These are phyloP conservation scores for Diachasma alloeum DNA, from an alignment of 1,140 invertebrate species.

Conservation along the genomic window DNA sequence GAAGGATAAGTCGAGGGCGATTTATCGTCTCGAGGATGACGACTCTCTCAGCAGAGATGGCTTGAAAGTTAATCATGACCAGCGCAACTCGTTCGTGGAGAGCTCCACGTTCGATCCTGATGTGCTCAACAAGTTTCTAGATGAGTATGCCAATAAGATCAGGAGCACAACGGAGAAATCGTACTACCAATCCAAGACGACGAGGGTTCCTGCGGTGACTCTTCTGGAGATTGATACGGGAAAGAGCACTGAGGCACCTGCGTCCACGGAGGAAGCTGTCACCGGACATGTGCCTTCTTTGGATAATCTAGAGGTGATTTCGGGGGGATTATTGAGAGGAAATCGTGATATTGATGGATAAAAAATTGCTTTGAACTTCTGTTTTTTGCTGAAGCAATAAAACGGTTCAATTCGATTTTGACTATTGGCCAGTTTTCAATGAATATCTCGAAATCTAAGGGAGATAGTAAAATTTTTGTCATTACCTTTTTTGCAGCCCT, in stretches of 20 bases:
- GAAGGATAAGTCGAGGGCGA: conserved; percentile 25
- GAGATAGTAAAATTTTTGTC: no score
- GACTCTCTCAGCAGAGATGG: conserved; percentile 26
- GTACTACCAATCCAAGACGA: conserved; percentile 60
- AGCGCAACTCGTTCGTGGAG: conserved; percentile 48
- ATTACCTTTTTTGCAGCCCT: no score
- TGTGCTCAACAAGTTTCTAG: conserved; percentile 68
- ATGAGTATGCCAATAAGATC: conserved; percentile 69
- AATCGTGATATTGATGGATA: no score
- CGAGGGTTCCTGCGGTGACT: neutral
- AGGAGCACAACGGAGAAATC: conserved; percentile 58
- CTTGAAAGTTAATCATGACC: conserved; percentile 31
- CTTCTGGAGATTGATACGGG: neutral
- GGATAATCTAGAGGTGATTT: conserved; percentile 14
- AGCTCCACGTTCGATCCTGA: conserved; percentile 63
- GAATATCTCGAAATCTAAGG: no score
- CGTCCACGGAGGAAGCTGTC: neutral
- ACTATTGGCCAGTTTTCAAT: no score
- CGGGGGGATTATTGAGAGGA: no score
- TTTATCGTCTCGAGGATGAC: conserved; percentile 23
- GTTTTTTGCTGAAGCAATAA: no score
- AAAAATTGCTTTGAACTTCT: no score
- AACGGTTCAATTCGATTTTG: no score
- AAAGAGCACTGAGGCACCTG: neutral
- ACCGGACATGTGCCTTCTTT: neutral